These are phyloP conservation scores for Phortica okadai DNA, from an alignment of 2,888 invertebrate species.

Conservation along the genomic window DNA sequence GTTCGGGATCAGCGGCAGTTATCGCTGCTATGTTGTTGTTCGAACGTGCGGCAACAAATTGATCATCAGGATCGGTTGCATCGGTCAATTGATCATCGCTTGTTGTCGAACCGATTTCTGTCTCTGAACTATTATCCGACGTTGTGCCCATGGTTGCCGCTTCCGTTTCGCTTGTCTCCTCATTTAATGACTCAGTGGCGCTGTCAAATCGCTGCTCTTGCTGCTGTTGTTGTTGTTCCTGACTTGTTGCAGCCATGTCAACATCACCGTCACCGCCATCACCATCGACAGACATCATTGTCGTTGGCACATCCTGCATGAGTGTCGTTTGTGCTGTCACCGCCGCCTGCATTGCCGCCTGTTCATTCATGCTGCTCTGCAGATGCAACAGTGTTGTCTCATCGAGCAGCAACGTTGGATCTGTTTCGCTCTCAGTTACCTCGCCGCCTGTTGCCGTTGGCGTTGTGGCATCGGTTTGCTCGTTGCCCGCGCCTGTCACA, in stretches of 20 bases:
- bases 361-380: slow-evolving; percentile 69
- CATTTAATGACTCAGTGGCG: slow-evolving; percentile 41
- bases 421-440: slow-evolving; percentile 64
- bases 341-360: slow-evolving; percentile 66
- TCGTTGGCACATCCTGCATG: slow-evolving; percentile 61
- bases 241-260: slow-evolving; percentile 32
- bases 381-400: slow-evolving; percentile 71
- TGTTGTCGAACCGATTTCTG: slow-evolving; percentile 46
- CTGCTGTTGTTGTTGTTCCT: slow-evolving; percentile 49
- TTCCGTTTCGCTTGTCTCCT: slow-evolving; percentile 38
- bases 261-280: slow-evolving; percentile 23
- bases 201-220: neutral
- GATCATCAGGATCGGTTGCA: slow-evolving; percentile 70
- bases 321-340: slow-evolving; percentile 62
- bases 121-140: slow-evolving; percentile 4
- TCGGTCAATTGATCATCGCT: slow-evolving; percentile 62
- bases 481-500: slow-evolving; percentile 32
- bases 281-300: slow-evolving; percentile 53
- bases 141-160: neutral
- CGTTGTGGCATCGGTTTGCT: slow-evolving; percentile 52
- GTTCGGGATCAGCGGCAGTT: slow-evolving; percentile 68
- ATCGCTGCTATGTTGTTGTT: slow-evolving; percentile 72
- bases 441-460: slow-evolving; percentile 39
- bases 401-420: slow-evolving; percentile 69
- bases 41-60: slow-evolving; percentile 74